Evolutionary conservation across 64 coral and sea anemone species (phyloP).

Genomic region (Actinia tenebrosa): DNA sequence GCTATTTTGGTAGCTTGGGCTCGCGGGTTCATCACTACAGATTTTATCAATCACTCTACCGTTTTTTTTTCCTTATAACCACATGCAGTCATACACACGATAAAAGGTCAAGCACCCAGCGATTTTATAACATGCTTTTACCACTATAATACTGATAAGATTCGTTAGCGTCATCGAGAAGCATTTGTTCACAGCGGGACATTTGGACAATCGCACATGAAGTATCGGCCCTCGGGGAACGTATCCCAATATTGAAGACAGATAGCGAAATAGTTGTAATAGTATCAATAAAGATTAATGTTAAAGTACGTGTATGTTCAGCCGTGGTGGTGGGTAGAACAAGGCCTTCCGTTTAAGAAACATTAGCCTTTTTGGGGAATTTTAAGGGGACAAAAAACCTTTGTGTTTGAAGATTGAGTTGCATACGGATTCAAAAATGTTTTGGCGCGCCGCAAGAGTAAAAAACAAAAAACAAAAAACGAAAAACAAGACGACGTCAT

Average conservation of each 20-base stretch:
- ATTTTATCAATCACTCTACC: not conserved
- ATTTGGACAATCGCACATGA: not conserved
- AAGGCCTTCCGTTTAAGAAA: not conserved
- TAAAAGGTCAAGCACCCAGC: constrained; percentile 1
- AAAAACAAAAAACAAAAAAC: too few species aligned
- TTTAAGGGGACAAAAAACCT: too few species aligned
- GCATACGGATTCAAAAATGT: too few species aligned
- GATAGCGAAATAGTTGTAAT: not conserved
- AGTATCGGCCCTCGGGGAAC: not conserved
- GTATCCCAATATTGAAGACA: not conserved
- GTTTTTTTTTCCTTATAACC: not conserved
- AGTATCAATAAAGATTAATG: not conserved
- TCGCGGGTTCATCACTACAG: not conserved
- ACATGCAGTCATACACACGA: not conserved
- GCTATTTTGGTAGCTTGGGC: not conserved
- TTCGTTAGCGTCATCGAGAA: not conserved
- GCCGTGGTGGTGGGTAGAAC: not conserved
- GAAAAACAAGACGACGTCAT: too few species aligned
- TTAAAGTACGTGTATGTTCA: not conserved
- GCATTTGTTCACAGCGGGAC: constrained; percentile 13
- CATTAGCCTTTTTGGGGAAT: not conserved
- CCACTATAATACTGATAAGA: not conserved
- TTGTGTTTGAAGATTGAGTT: too few species aligned
- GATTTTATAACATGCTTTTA: not conserved
- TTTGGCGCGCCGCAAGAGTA: too few species aligned